Base-by-base conservation (phyloP, 2,888 invertebrate species). In the Chloroclysta siterata region DNA sequence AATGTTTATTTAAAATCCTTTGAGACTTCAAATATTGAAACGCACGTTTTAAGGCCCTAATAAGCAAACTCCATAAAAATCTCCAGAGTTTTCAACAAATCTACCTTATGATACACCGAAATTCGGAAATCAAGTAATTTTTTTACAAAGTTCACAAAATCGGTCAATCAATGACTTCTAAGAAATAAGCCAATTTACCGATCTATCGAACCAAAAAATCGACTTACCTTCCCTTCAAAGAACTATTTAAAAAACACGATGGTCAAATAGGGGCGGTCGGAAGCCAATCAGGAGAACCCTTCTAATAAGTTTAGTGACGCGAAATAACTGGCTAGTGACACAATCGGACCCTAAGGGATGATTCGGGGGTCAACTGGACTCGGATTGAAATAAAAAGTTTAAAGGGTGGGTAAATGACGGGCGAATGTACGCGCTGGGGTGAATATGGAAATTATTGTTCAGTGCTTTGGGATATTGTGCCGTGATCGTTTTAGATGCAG, bases 221-320 rank as follows among this genome's bases (percentile, higher is more conserved):
- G 41, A 41, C 60, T 69, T 67, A 67, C 67, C 7, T 53, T 52
- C 39, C 44, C 66, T 72, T 62, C 66, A 33, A 54, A 63, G 72
- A 70, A 72, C 72, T 72, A 72, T 72, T 68, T 70, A 67, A 72
- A 72, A 72, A 72, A 72, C 68, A 68, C 67, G 66, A 66, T 64
- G 75, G 72, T 72, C 73, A 71, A 69, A 70, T 68, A 65, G 63
- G 71, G 70, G 66, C 67, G 71, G 70, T 63, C 66, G 72, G 74
- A 70, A 73, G 74, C 72, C 74, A 74, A 74, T 74, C 74, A 75
- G 68, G 63, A 52, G 60, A 64, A 69, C 72, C 76, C 72, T 73
- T 71, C 69, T 76, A 76, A 74, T 74, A 72, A 71, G 76, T 67
- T 70, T 70, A 76, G 71, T 75, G 76, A 73, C 73, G 74, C 76